Percentiles rank a stretch among this genome's conserved stretches.
phyloP scores from a whole-genome alignment of 92 coral and sea anemone genomes.

The Phymanthus crucifer region DNA sequence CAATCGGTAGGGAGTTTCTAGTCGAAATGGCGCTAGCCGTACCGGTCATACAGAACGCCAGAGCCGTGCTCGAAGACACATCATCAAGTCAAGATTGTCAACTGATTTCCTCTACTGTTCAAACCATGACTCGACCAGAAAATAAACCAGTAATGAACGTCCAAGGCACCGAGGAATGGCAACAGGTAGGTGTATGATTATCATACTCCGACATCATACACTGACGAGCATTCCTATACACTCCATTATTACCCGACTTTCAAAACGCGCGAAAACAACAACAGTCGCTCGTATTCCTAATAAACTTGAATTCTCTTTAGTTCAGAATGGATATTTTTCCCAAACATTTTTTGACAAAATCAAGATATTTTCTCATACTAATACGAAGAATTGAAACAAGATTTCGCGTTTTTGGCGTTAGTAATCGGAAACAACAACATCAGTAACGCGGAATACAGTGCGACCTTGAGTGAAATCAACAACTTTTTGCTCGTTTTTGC shows the following conservation, averaged over 20 bases:
- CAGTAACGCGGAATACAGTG: background rate
- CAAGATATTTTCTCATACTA: background rate
- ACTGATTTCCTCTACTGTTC: constrained; percentile 64
- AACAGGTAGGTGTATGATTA: constrained; percentile 58
- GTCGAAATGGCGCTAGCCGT: constrained; percentile 83
- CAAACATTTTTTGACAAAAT: background rate
- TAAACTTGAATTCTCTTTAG: background rate
- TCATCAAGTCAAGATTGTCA: constrained; percentile 37
- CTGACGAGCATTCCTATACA: constrained; percentile 14
- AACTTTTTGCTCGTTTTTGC: background rate
- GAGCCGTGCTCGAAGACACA: constrained; percentile 70
- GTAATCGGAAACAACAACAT: background rate
- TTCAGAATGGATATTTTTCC: background rate
- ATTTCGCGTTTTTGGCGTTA: background rate
- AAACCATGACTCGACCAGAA: constrained; percentile 60
- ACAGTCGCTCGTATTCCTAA: background rate
- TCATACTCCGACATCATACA: background rate
- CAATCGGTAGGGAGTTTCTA: constrained; percentile 27
- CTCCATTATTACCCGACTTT: background rate
- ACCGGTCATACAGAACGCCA: constrained; percentile 82
- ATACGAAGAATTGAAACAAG: background rate
- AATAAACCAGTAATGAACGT: constrained; percentile 30
- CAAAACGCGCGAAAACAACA: constrained; percentile 9
- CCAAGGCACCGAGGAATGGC: constrained; percentile 62
- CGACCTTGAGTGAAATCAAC: constrained; percentile 2